Evolutionary conservation across 2,888 invertebrate genomes (phyloP).

Genomic region (Argynnis bischoffii): DNA sequence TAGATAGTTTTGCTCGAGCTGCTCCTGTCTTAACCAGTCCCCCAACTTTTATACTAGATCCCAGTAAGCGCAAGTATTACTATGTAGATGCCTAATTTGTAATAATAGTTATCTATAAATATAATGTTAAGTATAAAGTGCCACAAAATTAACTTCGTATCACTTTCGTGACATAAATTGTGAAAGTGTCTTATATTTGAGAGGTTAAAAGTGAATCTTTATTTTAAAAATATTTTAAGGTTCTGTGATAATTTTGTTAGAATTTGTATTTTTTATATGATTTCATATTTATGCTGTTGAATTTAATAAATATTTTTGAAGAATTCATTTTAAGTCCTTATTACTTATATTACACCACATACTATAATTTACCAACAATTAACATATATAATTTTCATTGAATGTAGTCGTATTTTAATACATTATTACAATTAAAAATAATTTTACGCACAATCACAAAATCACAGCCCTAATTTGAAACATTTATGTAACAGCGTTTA

Average conservation of each 20-base stretch:
- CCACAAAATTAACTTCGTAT: constrained; percentile 48
- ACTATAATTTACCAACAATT: no score
- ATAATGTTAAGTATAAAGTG: constrained; percentile 56
- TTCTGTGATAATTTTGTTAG: constrained; percentile 65
- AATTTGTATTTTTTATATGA: constrained; percentile 31
- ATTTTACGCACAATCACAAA: not conserved
- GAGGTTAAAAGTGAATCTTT: constrained; percentile 27
- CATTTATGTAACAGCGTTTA: constrained; percentile 16
- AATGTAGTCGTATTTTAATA: no score
- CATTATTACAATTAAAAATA: no score
- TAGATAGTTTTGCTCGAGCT: constrained; percentile 68
- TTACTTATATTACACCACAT: no score
- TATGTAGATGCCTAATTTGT: constrained; percentile 62
- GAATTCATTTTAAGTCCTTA: not conserved
- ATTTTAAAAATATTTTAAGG: constrained; percentile 43
- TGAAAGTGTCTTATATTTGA: constrained; percentile 40
- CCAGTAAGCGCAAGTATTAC: constrained; percentile 78
- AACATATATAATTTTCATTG: no score
- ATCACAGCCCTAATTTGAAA: not conserved
- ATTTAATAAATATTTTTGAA: constrained; percentile 21
- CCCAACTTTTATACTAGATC: constrained; percentile 71
- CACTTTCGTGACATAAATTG: constrained; percentile 33
- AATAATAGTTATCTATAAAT: constrained; percentile 34
- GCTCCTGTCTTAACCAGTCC: constrained; percentile 67
- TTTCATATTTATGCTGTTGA: constrained; percentile 38